A percentile compares a stretch with the other conserved stretches of the same genome.
phyloP scores from a whole-genome alignment of 1,140 invertebrate genomes.

The Caenorhabditis remanei region DNA sequence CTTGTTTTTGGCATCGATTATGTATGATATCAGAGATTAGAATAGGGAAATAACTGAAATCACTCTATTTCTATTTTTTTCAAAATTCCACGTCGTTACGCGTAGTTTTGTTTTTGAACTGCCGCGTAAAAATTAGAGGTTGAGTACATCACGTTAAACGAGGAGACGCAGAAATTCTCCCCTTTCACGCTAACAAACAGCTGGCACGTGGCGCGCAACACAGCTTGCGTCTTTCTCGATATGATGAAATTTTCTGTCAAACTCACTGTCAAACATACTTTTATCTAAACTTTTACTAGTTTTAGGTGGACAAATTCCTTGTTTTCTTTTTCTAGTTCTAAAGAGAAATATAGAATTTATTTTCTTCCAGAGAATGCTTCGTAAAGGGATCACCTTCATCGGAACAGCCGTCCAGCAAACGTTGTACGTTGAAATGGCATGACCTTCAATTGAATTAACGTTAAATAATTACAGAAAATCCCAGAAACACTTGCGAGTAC shows the following conservation, averaged over 20 bases:
- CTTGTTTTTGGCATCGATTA: background rate
- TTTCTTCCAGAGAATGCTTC: background rate
- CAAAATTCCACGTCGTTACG: no score
- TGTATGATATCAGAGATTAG: background rate
- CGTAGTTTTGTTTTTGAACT: background rate
- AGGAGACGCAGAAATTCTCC: no score
- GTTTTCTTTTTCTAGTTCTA: background rate
- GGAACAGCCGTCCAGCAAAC: constrained; percentile 16
- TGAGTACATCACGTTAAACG: no score
- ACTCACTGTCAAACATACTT: background rate
- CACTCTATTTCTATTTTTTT: no score
- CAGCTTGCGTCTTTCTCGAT: background rate
- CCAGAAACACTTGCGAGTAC: background rate
- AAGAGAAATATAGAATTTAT: background rate
- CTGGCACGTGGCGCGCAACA: background rate
- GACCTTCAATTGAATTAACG: background rate
- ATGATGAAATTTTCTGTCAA: constrained; percentile 21
- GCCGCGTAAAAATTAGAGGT: no score
- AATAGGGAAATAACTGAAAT: background rate
- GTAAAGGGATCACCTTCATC: constrained; percentile 5
- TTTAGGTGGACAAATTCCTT: background rate
- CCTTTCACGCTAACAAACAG: background rate
- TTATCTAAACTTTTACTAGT: background rate
- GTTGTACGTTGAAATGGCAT: background rate
- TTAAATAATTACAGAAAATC: background rate